Base-by-base conservation (phyloP, 1,140 invertebrate genomes). In the Camponotus pennsylvanicus region DNA sequence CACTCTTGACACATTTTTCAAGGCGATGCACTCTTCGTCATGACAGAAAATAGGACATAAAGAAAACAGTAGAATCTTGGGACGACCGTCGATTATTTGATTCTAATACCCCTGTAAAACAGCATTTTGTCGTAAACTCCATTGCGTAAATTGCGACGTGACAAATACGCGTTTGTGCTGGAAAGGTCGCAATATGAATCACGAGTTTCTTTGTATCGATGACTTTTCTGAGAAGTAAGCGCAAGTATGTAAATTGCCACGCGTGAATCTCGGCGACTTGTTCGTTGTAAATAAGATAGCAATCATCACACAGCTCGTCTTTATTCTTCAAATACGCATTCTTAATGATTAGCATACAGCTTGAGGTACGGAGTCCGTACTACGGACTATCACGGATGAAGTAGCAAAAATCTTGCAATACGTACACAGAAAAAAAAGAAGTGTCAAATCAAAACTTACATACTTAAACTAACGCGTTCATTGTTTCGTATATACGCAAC, bases 131-230 rank as follows among this genome's bases (percentile, higher is more conserved):
- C 21, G 69, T 49, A 73, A 83, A 63, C 15, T 83, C 8, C 13
- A 7, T 61, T 55, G 18, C 55, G 55, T 71, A 45, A 59, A 82
- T 82, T 71, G 61, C 66, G 7, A 9, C 2, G 15, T 45, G 37
- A 71, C 52, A 57, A 21, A 57, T 45, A 32, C 13, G 21, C 52
- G 27, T 73, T 71, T 82, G 45, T 55, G 49, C 6, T 40, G 15
- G 21, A 27, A 73, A 80, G 55, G 27, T 71, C 18, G 52, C 21
- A 6, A 37, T 27, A 27, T 71, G 79, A 82, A 59, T 82, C 79
- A 82, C 37, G 5, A 57, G 37, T 59, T 70, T 64, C 67, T 71
- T 82, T 73, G 37, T 61, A 71, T 59, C 67, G 55, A 73, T 13
- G 79, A 82, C 40, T 27, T 83, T 83, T 83, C 40, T 11, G 18